Evolutionary conservation across 2,888 invertebrate species (phyloP).

Genomic region (Ctenicera cuprea): DNA sequence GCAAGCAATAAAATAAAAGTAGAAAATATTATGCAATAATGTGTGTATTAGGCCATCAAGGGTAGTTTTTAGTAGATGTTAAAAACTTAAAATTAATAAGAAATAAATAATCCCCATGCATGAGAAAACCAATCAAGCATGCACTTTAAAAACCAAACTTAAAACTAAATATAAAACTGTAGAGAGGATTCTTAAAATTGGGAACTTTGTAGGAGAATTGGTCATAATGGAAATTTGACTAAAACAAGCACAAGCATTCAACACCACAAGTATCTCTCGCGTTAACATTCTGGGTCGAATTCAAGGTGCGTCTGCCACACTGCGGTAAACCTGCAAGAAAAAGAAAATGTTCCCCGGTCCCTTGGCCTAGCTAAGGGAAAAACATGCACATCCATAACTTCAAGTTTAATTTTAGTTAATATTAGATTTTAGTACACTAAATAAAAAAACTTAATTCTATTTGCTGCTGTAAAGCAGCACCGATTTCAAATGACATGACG

Average conservation of each 20-base stretch:
- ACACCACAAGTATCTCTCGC: slow-evolving; percentile 63
- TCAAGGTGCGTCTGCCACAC: slow-evolving; percentile 61
- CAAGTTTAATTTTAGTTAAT: slow-evolving; percentile 50
- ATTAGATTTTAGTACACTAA: slow-evolving; percentile 51
- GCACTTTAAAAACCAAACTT: slow-evolving; percentile 6
- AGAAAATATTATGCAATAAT: not conserved
- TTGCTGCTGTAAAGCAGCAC: slow-evolving; percentile 54
- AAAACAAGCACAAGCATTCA: slow-evolving; percentile 57
- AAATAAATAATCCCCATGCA: slow-evolving; percentile 7
- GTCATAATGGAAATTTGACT: slow-evolving; percentile 60
- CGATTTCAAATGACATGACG: slow-evolving; percentile 60
- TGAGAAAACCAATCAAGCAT: not conserved
- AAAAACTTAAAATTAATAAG: slow-evolving; percentile 13
- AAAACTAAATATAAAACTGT: slow-evolving; percentile 18
- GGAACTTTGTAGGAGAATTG: slow-evolving; percentile 59
- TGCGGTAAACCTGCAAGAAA: slow-evolving; percentile 67
- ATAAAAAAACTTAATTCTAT: slow-evolving; percentile 49
- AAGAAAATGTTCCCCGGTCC: slow-evolving; percentile 57
- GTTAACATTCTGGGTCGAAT: slow-evolving; percentile 68
- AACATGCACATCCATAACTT: slow-evolving; percentile 52
- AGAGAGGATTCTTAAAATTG: slow-evolving; percentile 49
- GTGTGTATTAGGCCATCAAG: not conserved
- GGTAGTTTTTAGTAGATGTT: slow-evolving; percentile 9
- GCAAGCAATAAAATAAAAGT: not conserved
- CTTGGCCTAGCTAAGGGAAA: slow-evolving; percentile 56